Conservation (phyloP, 2,113 vertebrate genomes). For the Cyanistes caeruleus region DNA sequence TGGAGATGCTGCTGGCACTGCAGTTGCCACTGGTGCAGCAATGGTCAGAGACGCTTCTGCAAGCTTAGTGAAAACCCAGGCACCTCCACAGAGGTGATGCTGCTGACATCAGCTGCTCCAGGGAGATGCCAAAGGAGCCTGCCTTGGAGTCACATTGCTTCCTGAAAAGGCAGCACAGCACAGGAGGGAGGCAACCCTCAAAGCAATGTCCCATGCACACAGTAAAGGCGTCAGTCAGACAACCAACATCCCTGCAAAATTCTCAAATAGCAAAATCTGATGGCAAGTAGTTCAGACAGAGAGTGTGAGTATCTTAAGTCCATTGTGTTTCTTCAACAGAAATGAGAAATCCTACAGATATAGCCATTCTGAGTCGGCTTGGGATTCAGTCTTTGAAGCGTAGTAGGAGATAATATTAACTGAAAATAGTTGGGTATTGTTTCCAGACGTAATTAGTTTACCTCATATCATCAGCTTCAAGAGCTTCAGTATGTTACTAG, state of each 20-base stretch:
- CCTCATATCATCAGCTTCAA: background rate
- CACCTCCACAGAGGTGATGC: background rate
- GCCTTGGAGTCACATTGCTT: background rate
- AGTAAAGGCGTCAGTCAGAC: background rate
- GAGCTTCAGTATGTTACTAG: background rate
- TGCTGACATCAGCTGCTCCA: background rate
- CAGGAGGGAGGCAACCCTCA: rapidly evolving
- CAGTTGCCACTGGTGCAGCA: background rate
- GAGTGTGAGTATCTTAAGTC: background rate
- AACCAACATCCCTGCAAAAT: background rate
- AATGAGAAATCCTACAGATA: background rate
- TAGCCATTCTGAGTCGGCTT: background rate
- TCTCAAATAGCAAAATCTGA: background rate
- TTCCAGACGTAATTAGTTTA: slow-evolving; percentile 22
- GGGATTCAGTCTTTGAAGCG: background rate
- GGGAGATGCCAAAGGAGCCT: rapidly evolving
- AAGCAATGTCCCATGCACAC: background rate
- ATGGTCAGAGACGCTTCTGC: background rate
- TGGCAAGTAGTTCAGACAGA: background rate
- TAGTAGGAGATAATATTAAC: background rate
- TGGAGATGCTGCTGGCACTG: background rate
- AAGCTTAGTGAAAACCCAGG: background rate
- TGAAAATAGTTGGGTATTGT: background rate
- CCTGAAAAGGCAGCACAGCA: background rate
- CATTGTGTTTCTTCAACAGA: background rate